Base-by-base conservation (phyloP, 2,888 invertebrate genomes). In the Microctonus hyperodae region DNA sequence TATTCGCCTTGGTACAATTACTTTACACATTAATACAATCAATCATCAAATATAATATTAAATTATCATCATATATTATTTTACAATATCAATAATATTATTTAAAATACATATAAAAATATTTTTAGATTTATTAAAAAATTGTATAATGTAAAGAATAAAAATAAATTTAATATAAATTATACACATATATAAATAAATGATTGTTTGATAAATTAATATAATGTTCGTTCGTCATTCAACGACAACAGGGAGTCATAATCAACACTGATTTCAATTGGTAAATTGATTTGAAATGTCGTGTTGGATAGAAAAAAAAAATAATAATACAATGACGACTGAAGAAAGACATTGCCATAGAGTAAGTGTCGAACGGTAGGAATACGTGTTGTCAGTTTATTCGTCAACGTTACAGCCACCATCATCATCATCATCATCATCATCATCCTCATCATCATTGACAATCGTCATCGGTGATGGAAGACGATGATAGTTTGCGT, bases 1-100 rank as follows among this genome's bases (percentile, higher is more conserved):
- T 76, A 80, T 77, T 83, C 85, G 85, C 85, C 85, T 81, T 79
- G 83, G 80, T 78, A 74, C 82, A 75, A 81, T 82, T 86, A 82
- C 85, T 86, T 86, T 78, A 75, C 79, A 79, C 68, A 71, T 69
- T 62, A 64, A 61, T 48, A 48, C 65, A 64, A 57, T 33, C n/a
- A 44, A 63, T 65, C 66, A 44, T 61, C 65, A 50, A 35, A 55
- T n/a, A n/a, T 28, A n/a, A 50, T 20, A 23, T 11, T 28, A 13
- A 5, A 57, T 23, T 50, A 62, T 50, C 7, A 7, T 35, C 20
- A n/a, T n/a, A n/a, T n/a, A n/a, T n/a, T n/a, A n/a, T n/a, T n/a
- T n/a, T n/a, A n/a, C n/a, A 44, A 23, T 20, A 44, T 31, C 20
- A 56, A 22, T 55, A 37, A 16, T 58, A 23, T 5, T 40, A 40